Percentiles rank a stretch among this genome's conserved stretches.
Conservation (phyloP, 1,140 invertebrate genomes). For the Ceratoteleas bidentatus region DNA sequence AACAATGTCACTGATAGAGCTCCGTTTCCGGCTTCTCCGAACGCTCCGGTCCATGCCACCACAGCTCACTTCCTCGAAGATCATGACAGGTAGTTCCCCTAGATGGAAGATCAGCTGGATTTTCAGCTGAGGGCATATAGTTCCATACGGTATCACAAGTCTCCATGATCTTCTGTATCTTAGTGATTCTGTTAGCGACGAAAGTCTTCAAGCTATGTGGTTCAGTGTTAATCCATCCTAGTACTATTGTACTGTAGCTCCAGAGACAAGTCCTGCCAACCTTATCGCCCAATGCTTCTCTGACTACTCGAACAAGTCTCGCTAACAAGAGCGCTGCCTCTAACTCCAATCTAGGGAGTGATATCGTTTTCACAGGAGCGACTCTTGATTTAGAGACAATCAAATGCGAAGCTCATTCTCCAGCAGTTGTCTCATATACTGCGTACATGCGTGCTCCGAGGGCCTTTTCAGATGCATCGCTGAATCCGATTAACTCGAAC, state of each 20-base stretch:
- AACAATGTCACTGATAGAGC: too few relatives aligned
- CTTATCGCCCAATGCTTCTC: constrained; percentile 54
- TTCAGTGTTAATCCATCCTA: constrained; percentile 72
- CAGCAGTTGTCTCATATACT: too few relatives aligned
- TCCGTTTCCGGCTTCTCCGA: too few relatives aligned
- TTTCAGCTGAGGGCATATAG: constrained; percentile 46
- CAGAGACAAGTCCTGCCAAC: constrained; percentile 69
- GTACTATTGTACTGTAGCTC: constrained; percentile 76
- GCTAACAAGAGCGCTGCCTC: constrained; percentile 50
- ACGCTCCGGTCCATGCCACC: constrained; percentile 60
- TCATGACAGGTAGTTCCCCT: too few relatives aligned
- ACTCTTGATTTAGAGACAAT: constrained; percentile 70
- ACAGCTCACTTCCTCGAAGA: constrained; percentile 23
- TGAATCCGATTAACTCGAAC: too few relatives aligned
- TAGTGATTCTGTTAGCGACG: constrained; percentile 73
- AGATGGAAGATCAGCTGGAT: constrained; percentile 45
- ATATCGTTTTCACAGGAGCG: constrained; percentile 68
- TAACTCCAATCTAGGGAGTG: constrained; percentile 69
- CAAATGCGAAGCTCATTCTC: too few relatives aligned
- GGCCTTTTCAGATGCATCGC: too few relatives aligned
- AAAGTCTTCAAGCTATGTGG: constrained; percentile 74
- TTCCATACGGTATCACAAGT: constrained; percentile 33
- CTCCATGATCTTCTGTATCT: constrained; percentile 67
- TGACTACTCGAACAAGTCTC: constrained; percentile 29
- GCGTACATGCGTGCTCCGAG: too few relatives aligned